Conservation (phyloP, 2,888 invertebrate species). For the Meghimatium bilineatum region DNA sequence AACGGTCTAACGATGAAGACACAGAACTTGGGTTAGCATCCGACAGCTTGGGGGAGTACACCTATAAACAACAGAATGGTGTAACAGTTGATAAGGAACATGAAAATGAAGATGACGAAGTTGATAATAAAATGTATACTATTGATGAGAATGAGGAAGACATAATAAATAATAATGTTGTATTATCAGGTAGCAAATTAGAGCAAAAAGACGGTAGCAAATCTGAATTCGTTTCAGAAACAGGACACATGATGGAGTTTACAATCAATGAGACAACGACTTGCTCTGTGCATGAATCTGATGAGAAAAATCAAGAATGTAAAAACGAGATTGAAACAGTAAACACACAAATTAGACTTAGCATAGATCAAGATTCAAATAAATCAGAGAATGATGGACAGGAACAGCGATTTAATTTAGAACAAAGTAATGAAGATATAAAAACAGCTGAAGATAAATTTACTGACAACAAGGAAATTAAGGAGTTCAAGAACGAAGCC, state of each 20-base stretch:
- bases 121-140: too few species aligned
- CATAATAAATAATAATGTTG: not conserved
- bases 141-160: not conserved
- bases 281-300: not conserved
- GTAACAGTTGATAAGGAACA: not conserved
- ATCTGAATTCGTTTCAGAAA: not conserved
- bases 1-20: slow-evolving; percentile 15
- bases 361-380: not conserved
- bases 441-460: not conserved
- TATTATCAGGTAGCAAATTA: not conserved
- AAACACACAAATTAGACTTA: not conserved
- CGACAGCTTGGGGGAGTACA: not conserved
- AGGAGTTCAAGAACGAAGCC: slow-evolving; percentile 17
- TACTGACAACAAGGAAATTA: slow-evolving; percentile 21
- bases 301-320: not conserved
- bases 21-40: not conserved
- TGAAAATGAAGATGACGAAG: not conserved
- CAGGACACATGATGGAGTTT: not conserved
- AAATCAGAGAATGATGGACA: not conserved
- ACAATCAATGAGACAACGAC: not conserved
- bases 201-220: not conserved
- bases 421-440: not conserved
- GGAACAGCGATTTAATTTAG: not conserved
- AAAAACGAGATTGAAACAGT: not conserved
- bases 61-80: not conserved